Evolutionary conservation across 2,797 vertebrate genomes (phyloP), one percentile per base, ranked within the genome.

Genomic region (Lepidocolaptes lacrymiger): DNA sequence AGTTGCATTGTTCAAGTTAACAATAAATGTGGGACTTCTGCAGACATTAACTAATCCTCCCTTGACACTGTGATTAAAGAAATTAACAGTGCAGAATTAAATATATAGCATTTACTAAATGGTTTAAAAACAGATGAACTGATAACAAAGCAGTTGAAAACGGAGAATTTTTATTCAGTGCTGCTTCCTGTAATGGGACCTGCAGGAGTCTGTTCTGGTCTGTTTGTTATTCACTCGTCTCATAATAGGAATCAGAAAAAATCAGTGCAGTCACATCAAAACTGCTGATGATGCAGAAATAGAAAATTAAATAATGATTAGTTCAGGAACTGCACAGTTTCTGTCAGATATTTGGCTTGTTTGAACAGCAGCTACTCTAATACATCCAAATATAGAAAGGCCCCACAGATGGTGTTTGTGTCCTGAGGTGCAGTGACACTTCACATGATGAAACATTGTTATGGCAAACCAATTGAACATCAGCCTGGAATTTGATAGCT

Each of bases 321-420:
- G 66, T 69, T 90, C 66, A 88, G 73, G 77, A 90, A 69, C 46
- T 3, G 30, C 55, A 39, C 2, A 1, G 46, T 78, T 93, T 81
- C 66, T 94, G 90, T 90, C 94, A 94, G 83, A 62, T 78, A 52
- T 55, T 94, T 94, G 93, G 90, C 96, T 94, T 72, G 30, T 67
- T 89, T 82, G 32, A 89, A 41, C 27, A 81, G 83, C 39, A n/a
- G 58, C 2, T 46, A 34, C 84, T 95, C 76, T 76, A 81, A 75
- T 37, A 17, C 7, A n/a, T 68, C 90, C 89, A 95, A 81, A 95
- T 91, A 90, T 84, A 93, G 91, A 54, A 94, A 41, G 51, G 51
- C 24, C 77, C 76, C 91, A 84, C 93, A 96, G 94, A 95, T 94
- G 95, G 94, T 96, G 79, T 95, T 95, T 94, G 90, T 95, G 82